Conservation (phyloP, 1,140 invertebrate genomes). For the Drosophila athabasca region DNA sequence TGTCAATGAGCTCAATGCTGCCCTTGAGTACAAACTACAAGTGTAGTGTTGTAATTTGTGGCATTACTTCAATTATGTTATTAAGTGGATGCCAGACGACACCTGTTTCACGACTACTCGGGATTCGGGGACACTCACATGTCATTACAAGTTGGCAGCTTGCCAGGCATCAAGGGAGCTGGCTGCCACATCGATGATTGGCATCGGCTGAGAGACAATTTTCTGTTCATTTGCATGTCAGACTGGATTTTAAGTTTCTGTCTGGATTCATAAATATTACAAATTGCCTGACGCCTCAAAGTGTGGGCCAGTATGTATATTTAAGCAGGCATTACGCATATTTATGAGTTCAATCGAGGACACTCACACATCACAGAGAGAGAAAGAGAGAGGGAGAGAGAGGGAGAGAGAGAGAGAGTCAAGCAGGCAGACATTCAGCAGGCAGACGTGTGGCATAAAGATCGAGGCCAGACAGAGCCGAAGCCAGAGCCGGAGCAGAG, state of each 20-base stretch:
- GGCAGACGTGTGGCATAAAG: background rate
- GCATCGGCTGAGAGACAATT: slow-evolving; percentile 30
- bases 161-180: slow-evolving; percentile 23
- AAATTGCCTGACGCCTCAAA: slow-evolving; percentile 39
- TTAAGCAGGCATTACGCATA: slow-evolving; percentile 45
- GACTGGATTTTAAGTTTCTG: slow-evolving; percentile 47
- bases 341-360: slow-evolving; percentile 49
- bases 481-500: background rate
- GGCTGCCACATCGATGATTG: slow-evolving; percentile 21
- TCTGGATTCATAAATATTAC: slow-evolving; percentile 58
- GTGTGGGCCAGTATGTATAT: slow-evolving; percentile 43
- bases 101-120: slow-evolving; percentile 28
- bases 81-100: slow-evolving; percentile 53
- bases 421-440: background rate
- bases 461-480: background rate
- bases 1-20: slow-evolving; percentile 50
- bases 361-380: background rate
- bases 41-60: slow-evolving; percentile 55
- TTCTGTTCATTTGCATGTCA: slow-evolving; percentile 46
- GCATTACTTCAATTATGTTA: slow-evolving; percentile 71
- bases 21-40: slow-evolving; percentile 32
- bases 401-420: background rate
- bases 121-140: slow-evolving; percentile 36
- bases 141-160: slow-evolving; percentile 36
- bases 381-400: background rate